Percentiles rank a stretch among this genome's conserved stretches.
Conservation (phyloP, 2,888 invertebrate genomes). For the Drosophila merina region DNA sequence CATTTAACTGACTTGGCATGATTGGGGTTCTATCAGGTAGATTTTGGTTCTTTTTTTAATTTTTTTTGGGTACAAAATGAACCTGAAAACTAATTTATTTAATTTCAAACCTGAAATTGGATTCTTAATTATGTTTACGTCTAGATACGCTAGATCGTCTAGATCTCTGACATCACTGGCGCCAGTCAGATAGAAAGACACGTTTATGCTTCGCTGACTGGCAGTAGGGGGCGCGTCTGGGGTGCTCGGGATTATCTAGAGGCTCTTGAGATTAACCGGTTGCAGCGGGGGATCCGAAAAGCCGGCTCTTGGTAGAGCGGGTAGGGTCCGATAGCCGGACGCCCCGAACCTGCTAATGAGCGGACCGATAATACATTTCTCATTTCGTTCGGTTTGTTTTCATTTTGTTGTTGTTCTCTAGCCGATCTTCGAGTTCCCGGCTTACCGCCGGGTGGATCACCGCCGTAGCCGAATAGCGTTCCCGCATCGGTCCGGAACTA, state of each 20-base stretch:
- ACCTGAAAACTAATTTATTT: no score
- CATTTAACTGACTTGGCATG: background rate
- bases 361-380: slow-evolving; percentile 27
- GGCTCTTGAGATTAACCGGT: slow-evolving; percentile 26
- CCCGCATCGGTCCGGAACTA: slow-evolving; percentile 24
- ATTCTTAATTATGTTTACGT: background rate
- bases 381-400: slow-evolving; percentile 27
- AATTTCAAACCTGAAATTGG: background rate
- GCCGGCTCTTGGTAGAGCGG: slow-evolving; percentile 1
- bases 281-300: slow-evolving; percentile 28
- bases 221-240: slow-evolving; percentile 26
- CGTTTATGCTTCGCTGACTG: slow-evolving; percentile 3
- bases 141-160: background rate
- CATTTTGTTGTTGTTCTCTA: slow-evolving; percentile 5
- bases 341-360: slow-evolving; percentile 40
- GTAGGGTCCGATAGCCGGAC: slow-evolving; percentile 21
- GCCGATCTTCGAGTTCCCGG: slow-evolving; percentile 9
- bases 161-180: slow-evolving; percentile 22
- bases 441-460: slow-evolving; percentile 15
- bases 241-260: slow-evolving; percentile 13
- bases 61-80: no score
- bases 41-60: no score
- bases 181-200: background rate
- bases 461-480: slow-evolving; percentile 1
- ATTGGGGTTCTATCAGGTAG: background rate